These are phyloP conservation scores for Melitaea cinxia DNA, from an alignment of 1,140 invertebrate genomes.

Conservation along the genomic window DNA sequence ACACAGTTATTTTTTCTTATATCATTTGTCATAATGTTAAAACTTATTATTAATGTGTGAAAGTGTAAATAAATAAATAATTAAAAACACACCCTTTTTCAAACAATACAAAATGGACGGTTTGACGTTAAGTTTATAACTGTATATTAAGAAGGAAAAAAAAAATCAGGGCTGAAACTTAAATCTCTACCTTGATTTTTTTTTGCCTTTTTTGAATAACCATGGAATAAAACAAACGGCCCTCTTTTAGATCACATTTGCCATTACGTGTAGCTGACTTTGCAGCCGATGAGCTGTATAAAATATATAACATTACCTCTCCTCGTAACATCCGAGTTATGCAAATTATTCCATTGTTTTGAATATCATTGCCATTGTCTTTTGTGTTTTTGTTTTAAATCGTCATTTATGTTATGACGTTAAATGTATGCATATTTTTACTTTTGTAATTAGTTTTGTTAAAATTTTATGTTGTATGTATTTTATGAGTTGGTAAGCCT, in stretches of 20 bases:
- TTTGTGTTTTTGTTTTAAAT: neutral
- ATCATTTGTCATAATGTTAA: no score
- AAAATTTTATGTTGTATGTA: neutral
- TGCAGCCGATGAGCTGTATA: slow-evolving; percentile 25
- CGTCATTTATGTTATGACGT: neutral
- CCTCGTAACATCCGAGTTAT: slow-evolving; percentile 9
- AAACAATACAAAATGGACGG: no score
- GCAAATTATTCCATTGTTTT: slow-evolving; percentile 3
- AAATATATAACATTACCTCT: slow-evolving; percentile 26
- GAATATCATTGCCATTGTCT: neutral
- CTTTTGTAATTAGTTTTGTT: neutral
- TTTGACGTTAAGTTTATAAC: no score
- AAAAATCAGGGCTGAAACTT: no score
- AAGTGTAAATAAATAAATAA: no score
- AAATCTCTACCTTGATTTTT: neutral
- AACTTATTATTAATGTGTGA: no score
- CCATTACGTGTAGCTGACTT: slow-evolving; percentile 19
- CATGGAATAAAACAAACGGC: neutral
- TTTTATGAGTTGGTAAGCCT: no score
- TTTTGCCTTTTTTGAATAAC: neutral
- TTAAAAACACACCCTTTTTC: no score
- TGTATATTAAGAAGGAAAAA: no score
- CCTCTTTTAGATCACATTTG: slow-evolving; percentile 16
- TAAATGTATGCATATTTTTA: neutral
- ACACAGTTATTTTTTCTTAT: no score